Evolutionary conservation across 2,888 invertebrate species (phyloP), one percentile per base, ranked within the genome.

Genomic region (Eilema depressum): DNA sequence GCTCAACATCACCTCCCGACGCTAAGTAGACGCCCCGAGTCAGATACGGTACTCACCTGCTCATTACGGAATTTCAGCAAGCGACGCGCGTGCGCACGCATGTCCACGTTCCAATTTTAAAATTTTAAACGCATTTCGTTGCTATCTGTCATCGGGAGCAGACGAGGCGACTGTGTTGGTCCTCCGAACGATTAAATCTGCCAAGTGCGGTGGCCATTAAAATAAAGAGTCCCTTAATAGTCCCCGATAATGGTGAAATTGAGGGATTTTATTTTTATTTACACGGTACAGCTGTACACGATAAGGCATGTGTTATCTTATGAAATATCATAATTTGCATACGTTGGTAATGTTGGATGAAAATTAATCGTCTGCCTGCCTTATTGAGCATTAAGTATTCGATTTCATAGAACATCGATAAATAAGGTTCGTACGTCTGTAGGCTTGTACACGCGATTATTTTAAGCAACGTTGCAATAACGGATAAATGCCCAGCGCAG

Each of bases 111-210:
- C 86, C 88, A 85, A 87, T 85, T 90, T 91, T 89, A 88, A 89
- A 88, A 88, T 88, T 89, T 91, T 89, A 91, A 91, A 89, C 88
- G 88, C 91, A 92, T 90, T 93, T 89, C 87, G 84, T 88, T 86
- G 88, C 89, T 94, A 94, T 94, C 94, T 93, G 93, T 94, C 94
- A 93, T 93, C 94, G 89, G 83, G 86, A 83, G 88, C 88, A 82
- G 89, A 90, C 92, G 91, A 86, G 83, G 84, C 80, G 81, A 79
- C 83, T 77, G 87, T 86, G 88, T 86, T 87, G 88, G 83, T 76
- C 82, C 70, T 71, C 74, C 68, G 76, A 75, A 76, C 90, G 93
- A 93, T 93, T 92, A 92, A 91, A 93, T 93, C 93, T 91, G 86
- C 86, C 85, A 82, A 85, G 80, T 86, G 85, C 85, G 88, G 90